These are phyloP conservation scores for Vespertilio murinus DNA, from an alignment of 2,797 vertebrate species.

Conservation along the genomic window DNA sequence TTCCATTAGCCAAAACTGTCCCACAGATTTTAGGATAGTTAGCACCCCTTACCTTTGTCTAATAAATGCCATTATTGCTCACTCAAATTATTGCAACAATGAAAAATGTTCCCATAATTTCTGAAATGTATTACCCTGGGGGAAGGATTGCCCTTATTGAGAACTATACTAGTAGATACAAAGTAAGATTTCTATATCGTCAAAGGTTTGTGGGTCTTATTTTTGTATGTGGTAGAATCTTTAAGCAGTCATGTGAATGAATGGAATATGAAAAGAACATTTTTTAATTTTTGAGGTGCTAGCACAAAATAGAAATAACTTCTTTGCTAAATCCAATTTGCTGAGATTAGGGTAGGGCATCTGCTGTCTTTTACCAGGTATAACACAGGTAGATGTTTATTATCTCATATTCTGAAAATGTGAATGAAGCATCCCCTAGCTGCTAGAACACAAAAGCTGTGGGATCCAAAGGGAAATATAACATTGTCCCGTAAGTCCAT, in stretches of 20 bases:
- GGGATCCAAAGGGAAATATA: neutral
- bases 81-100: neutral
- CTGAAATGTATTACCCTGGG: neutral
- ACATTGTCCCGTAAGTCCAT: neutral
- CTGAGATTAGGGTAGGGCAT: neutral
- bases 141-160: neutral
- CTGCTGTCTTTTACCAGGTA: neutral
- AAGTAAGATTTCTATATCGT: neutral
- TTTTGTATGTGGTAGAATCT: neutral
- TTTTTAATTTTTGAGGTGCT: neutral
- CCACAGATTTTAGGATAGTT: neutral
- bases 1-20: neutral
- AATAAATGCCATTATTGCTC: neutral
- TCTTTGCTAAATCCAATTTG: neutral
- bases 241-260: neutral
- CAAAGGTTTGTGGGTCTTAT: neutral
- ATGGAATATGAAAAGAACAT: neutral
- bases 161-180: neutral
- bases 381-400: neutral
- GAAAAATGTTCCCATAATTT: neutral
- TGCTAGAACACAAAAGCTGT: neutral
- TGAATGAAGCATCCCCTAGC: neutral
- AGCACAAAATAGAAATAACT: neutral
- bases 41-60: neutral
- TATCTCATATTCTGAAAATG: neutral